Evolutionary conservation across 2,113 vertebrate genomes (phyloP).

Genomic region (Rana temporaria): DNA sequence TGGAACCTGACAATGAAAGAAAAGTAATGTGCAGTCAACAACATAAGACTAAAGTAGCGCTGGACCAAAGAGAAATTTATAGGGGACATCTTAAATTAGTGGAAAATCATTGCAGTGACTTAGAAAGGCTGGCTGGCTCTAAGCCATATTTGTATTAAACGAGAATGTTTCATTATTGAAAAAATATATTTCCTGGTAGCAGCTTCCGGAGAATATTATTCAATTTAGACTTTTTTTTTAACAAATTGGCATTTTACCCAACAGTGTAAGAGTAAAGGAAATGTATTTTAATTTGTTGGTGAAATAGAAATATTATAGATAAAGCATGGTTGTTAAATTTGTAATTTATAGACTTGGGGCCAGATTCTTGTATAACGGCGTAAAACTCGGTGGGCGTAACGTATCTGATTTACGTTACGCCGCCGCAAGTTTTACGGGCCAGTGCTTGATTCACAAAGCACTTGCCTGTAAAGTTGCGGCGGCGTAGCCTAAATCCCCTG

Average conservation of each 20-base stretch:
- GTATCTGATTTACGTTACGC: too few relatives aligned
- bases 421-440: too few relatives aligned
- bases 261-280: neutral
- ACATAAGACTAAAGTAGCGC: neutral
- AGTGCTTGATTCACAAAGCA: too few relatives aligned
- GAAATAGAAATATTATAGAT: neutral
- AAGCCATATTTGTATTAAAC: slow-evolving; percentile 38
- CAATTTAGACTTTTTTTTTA: slow-evolving; percentile 6
- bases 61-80: slow-evolving; percentile 48
- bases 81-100: slow-evolving; percentile 49
- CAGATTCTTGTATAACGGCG: too few relatives aligned
- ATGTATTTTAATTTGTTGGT: slow-evolving; percentile 4
- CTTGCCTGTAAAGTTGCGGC: too few relatives aligned
- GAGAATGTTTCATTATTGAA: slow-evolving; percentile 42
- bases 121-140: slow-evolving; percentile 34
- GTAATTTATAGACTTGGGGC: neutral
- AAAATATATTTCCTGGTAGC: slow-evolving; percentile 27
- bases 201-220: slow-evolving; percentile 11
- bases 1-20: slow-evolving; percentile 43
- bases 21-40: slow-evolving; percentile 49
- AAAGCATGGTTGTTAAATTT: neutral
- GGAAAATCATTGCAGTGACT: slow-evolving; percentile 25
- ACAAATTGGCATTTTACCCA: neutral
- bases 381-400: too few relatives aligned
- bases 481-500: too few relatives aligned